Percentiles rank a stretch among this genome's conserved stretches.
These are phyloP conservation scores for Machaerirhynchus nigripectus DNA, from an alignment of 2,113 vertebrate genomes.

Conservation along the genomic window DNA sequence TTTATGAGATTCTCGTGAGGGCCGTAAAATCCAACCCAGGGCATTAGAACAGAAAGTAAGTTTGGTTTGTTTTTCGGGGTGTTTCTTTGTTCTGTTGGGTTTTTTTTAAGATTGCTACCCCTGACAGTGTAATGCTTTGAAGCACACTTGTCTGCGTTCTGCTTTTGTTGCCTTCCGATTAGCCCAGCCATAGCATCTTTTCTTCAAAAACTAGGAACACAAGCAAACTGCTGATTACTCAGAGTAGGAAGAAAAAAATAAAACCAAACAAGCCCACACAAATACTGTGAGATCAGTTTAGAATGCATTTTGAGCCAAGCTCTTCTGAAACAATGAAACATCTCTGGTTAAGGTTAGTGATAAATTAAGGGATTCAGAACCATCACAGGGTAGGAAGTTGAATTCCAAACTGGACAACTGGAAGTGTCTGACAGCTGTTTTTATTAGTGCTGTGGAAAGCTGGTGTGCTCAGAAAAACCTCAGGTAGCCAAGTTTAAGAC, in stretches of 20 bases:
- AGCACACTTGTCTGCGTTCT: not conserved
- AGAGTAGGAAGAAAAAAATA: not conserved
- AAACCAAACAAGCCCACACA: not conserved
- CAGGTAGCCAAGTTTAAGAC: not conserved
- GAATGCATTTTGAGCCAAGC: not conserved
- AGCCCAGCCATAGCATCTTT: not conserved
- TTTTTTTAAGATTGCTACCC: not conserved
- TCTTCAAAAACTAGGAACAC: not conserved
- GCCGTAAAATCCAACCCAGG: not conserved
- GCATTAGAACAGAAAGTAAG: not conserved
- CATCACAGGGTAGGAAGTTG: not conserved
- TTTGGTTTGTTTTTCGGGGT: not conserved
- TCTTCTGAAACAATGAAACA: not conserved
- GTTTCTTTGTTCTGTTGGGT: too few species aligned
- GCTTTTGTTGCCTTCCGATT: not conserved
- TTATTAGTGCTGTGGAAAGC: not conserved
- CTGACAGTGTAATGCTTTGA: not conserved
- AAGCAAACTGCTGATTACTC: not conserved
- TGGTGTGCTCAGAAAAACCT: not conserved
- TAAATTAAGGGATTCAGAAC: not conserved
- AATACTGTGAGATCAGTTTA: not conserved
- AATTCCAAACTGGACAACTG: not conserved
- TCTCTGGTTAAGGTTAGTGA: not conserved
- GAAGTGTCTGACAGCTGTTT: not conserved
- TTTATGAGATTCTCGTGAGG: not conserved